Percentiles rank a stretch among this genome's conserved stretches.
These are phyloP conservation scores for Conus canariensis DNA, from an alignment of 2,888 invertebrate species.

Conservation along the genomic window DNA sequence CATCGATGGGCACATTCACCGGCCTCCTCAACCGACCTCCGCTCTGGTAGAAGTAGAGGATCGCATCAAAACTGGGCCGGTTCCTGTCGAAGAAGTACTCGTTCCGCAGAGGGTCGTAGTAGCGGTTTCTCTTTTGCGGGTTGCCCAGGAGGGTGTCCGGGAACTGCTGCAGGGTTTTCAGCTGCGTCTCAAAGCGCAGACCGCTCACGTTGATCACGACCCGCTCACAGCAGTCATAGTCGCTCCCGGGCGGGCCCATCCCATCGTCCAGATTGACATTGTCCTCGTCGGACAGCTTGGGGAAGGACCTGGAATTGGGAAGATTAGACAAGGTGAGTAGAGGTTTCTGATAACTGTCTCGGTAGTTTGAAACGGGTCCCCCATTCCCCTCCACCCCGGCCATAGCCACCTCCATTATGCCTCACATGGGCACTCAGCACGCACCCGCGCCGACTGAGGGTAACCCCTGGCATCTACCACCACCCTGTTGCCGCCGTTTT, in stretches of 20 bases:
- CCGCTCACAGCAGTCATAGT: slow-evolving; percentile 75
- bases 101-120: slow-evolving; percentile 98
- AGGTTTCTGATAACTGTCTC: slow-evolving; percentile 56
- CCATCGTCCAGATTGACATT: slow-evolving; percentile 69
- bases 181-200: slow-evolving; percentile 98
- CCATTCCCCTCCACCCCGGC: slow-evolving; percentile 76
- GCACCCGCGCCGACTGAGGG: slow-evolving; percentile 85
- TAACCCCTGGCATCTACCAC: slow-evolving; percentile 91
- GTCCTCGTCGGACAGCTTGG: slow-evolving; percentile 76
- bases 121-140: slow-evolving; percentile 89
- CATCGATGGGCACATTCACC: slow-evolving; percentile 97
- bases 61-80: slow-evolving; percentile 99
- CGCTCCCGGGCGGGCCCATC: slow-evolving; percentile 58
- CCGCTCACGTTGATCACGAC: slow-evolving; percentile 86
- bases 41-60: slow-evolving; percentile 98
- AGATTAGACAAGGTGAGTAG: slow-evolving; percentile 61
- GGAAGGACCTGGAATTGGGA: slow-evolving; percentile 78
- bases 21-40: slow-evolving; percentile 96
- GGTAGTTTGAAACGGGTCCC: slow-evolving; percentile 66
- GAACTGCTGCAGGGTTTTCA: slow-evolving; percentile 98
- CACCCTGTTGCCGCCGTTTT: slow-evolving; percentile 87
- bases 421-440: neutral
- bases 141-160: slow-evolving; percentile 98
- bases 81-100: slow-evolving; percentile 99
- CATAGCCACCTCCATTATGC: slow-evolving; percentile 78